These are phyloP conservation scores for Cheilosia urbana DNA, from an alignment of 2,888 invertebrate species.

Conservation along the genomic window DNA sequence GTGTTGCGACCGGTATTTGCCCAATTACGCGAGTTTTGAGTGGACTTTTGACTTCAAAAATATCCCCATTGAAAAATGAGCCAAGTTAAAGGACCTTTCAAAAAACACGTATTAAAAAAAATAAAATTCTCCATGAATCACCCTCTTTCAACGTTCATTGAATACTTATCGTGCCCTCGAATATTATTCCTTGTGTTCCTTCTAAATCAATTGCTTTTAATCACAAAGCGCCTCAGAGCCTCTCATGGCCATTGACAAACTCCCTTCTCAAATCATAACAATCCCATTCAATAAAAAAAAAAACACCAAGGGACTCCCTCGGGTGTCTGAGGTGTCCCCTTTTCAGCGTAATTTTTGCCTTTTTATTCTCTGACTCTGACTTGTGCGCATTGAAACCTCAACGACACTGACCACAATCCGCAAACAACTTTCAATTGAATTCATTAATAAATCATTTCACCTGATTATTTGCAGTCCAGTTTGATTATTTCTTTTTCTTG, in stretches of 20 bases:
- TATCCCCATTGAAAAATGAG: too few species aligned
- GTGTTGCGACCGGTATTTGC: too few species aligned
- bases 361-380: constrained; percentile 3
- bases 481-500: constrained; percentile 30
- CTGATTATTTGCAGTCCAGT: constrained; percentile 72
- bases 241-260: not conserved
- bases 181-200: not conserved
- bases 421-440: constrained; percentile 75
- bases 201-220: not conserved
- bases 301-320: constrained; percentile 54
- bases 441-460: constrained; percentile 75
- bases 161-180: not conserved
- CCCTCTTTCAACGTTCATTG: too few species aligned
- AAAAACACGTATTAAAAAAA: too few species aligned
- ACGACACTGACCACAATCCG: constrained; percentile 74
- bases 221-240: not conserved
- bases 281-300: constrained; percentile 26
- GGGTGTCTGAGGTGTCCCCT: constrained; percentile 45
- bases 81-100: too few species aligned
- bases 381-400: constrained; percentile 51
- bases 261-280: constrained; percentile 41
- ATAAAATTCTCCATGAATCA: too few species aligned
- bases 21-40: too few species aligned
- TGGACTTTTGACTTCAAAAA: too few species aligned
- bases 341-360: constrained; percentile 23